Evolutionary conservation across 2,113 vertebrate species (phyloP).

Genomic region (Struthidea cinerea): DNA sequence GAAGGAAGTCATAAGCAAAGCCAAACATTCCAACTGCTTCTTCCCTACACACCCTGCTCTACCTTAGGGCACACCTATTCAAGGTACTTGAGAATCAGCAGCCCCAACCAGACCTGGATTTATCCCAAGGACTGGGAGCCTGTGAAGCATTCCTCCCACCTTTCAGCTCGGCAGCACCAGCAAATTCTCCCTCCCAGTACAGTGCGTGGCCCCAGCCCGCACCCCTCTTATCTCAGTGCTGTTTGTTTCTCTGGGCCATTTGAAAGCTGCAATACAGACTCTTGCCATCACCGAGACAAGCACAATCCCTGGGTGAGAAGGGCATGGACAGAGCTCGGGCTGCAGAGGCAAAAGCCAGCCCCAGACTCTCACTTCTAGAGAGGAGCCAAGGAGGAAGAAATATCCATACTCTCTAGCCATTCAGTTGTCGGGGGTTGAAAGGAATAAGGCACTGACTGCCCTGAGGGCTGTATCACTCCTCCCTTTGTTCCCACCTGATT

Average conservation of each 20-base stretch:
- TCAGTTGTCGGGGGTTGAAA: not conserved
- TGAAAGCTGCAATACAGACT: not conserved
- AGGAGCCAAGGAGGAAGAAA: not conserved
- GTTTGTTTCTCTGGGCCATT: not conserved
- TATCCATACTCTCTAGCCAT: not conserved
- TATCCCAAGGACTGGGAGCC: not conserved
- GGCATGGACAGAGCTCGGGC: not conserved
- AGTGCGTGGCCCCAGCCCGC: not conserved
- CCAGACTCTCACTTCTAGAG: not conserved
- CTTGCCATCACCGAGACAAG: not conserved
- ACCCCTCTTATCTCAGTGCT: not conserved
- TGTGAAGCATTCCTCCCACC: not conserved
- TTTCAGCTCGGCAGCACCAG: not conserved
- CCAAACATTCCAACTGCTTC: not conserved
- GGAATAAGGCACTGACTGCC: not conserved
- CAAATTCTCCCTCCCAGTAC: not conserved
- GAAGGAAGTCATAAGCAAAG: not conserved
- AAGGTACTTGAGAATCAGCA: not conserved
- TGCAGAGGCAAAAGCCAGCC: not conserved
- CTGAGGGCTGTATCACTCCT: not conserved
- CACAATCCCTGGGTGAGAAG: not conserved
- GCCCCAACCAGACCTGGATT: not conserved
- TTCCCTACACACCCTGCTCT: not conserved
- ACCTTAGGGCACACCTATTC: not conserved
- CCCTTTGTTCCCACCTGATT: not conserved